Evolutionary conservation across 2,888 invertebrate species (phyloP).

Genomic region (Camponotus fellah): DNA sequence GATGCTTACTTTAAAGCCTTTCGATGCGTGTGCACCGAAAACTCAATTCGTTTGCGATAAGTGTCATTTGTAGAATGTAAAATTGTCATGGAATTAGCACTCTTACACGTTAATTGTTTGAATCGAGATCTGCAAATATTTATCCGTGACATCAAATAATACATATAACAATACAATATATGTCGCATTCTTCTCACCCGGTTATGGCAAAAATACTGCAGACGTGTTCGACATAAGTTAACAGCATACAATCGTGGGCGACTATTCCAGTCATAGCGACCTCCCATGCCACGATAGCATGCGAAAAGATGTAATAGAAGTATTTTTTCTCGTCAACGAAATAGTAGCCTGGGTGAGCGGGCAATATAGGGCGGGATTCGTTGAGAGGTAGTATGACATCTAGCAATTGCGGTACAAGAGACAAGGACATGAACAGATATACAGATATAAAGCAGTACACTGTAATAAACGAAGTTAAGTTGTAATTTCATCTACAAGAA

Average conservation of each 20-base stretch:
- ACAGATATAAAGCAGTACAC: conserved; percentile 5
- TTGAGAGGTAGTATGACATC: conserved; percentile 42
- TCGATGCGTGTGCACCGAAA: conserved; percentile 20
- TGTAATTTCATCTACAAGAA: background rate
- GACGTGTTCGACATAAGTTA: conserved; percentile 31
- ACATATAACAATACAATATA: background rate
- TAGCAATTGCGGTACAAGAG: conserved; percentile 15
- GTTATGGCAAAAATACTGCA: conserved; percentile 34
- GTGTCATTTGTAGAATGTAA: background rate
- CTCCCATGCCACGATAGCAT: background rate
- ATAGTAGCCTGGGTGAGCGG: conserved; percentile 2
- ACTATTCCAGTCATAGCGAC: conserved; percentile 13
- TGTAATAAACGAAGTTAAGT: background rate
- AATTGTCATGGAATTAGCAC: background rate
- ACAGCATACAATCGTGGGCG: conserved; percentile 33
- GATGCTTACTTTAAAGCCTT: conserved; percentile 46
- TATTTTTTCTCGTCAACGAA: conserved; percentile 31
- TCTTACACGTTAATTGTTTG: background rate
- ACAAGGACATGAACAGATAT: conserved; percentile 13
- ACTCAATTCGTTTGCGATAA: conserved; percentile 7
- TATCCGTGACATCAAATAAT: background rate
- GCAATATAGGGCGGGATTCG: conserved; percentile 34
- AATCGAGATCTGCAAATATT: conserved; percentile 34
- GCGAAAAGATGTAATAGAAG: conserved; percentile 6
- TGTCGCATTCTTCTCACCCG: background rate